Conservation (phyloP, 2,113 vertebrate species). For the Anthoscopus minutus region DNA sequence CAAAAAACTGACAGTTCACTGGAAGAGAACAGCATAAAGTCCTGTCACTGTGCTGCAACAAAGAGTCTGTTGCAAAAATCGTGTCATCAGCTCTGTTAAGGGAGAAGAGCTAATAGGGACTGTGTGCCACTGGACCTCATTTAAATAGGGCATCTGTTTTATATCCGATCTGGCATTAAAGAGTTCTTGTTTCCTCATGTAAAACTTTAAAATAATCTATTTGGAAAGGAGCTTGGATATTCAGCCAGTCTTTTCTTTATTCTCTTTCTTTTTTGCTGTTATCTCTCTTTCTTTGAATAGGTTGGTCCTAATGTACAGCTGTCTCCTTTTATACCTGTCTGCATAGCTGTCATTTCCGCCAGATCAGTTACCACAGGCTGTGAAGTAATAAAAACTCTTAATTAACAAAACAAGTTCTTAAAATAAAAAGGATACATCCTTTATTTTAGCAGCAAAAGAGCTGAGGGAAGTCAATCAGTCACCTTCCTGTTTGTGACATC, state of each 20-base stretch:
- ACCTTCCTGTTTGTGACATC: neutral
- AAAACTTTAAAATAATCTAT: neutral
- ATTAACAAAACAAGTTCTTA: neutral
- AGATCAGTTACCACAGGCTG: neutral
- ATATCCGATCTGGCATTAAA: neutral
- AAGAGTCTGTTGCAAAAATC: constrained; percentile 1
- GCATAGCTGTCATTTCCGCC: neutral
- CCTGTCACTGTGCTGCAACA: neutral
- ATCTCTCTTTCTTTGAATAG: neutral
- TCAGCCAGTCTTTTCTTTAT: neutral
- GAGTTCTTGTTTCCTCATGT: neutral
- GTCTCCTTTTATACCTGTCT: neutral
- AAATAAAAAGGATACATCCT: neutral
- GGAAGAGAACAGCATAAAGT: neutral
- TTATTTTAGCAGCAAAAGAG: neutral
- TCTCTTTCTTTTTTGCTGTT: neutral
- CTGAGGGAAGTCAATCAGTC: neutral
- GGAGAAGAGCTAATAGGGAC: neutral
- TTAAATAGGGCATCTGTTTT: neutral
- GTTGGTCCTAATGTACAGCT: neutral
- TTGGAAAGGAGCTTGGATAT: neutral
- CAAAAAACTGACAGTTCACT: neutral
- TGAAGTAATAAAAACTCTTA: neutral
- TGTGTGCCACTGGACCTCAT: neutral
- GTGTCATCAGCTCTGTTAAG: neutral